phyloP scores from a whole-genome alignment of 2,888 invertebrate species.

The Campopleginae sp. region DNA sequence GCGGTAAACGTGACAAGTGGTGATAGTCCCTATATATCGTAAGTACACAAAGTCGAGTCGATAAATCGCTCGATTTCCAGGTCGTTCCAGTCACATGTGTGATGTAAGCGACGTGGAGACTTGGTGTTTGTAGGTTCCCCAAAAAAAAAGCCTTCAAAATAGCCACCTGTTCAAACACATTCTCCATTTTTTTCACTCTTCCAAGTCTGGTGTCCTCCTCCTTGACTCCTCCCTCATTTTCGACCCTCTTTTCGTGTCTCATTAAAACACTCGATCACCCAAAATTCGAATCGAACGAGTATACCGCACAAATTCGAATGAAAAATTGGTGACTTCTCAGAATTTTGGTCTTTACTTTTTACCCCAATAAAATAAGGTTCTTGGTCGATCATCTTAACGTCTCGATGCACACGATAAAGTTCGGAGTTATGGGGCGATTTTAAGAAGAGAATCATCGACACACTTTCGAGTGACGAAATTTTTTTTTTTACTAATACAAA shows the following conservation, averaged over 20 bases:
- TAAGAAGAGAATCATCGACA: neutral
- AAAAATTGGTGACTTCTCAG: conserved; percentile 43
- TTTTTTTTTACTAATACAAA: neutral
- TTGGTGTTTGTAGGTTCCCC: conserved; percentile 29
- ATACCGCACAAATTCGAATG: neutral
- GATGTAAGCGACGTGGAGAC: conserved; percentile 44
- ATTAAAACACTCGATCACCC: conserved; percentile 24
- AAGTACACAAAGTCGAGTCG: conserved; percentile 32
- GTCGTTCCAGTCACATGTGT: conserved; percentile 34
- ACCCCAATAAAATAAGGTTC: neutral
- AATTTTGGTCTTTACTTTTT: conserved; percentile 35
- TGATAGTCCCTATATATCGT: conserved; percentile 59
- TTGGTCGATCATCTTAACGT: conserved; percentile 17
- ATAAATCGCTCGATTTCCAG: conserved; percentile 65
- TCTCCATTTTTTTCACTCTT: conserved; percentile 27
- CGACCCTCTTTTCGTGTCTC: conserved; percentile 22
- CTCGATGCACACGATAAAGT: neutral
- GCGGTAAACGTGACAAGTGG: conserved; percentile 52
- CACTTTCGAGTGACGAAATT: neutral
- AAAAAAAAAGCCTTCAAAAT: conserved; percentile 45
- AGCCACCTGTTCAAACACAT: conserved; percentile 61
- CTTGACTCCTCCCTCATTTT: conserved; percentile 19
- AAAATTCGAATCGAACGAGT: conserved; percentile 34
- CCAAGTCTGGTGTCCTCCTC: conserved; percentile 19
- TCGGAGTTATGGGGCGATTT: conserved; percentile 9